Evolutionary conservation across 2,113 vertebrate genomes (phyloP).

Genomic region (Pelmatolapia mariae): DNA sequence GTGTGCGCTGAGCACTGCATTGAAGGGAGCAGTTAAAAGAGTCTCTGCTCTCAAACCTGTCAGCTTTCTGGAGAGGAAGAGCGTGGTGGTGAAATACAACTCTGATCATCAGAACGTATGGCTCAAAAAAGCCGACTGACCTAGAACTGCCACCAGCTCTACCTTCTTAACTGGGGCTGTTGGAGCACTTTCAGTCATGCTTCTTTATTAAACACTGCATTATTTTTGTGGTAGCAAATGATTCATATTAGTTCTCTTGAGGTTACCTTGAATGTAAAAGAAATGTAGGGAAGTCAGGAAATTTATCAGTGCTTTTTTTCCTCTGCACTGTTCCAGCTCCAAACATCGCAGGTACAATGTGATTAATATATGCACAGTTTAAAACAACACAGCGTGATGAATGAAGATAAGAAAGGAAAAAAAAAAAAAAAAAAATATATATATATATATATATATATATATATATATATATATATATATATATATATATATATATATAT

Average conservation of each 20-base stretch:
- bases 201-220: not conserved
- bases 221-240: not conserved
- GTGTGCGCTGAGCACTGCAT: constrained; percentile 32
- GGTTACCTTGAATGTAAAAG: not conserved
- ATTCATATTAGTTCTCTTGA: not conserved
- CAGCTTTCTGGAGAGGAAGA: constrained; percentile 16
- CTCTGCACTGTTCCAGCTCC: not conserved
- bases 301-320: not conserved
- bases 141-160: constrained; percentile 56
- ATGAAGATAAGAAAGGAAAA: not conserved
- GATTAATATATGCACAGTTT: not conserved
- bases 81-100: not conserved
- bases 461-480: too few species aligned
- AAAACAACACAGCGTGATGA: not conserved
- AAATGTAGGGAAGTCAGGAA: not conserved
- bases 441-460: too few species aligned
- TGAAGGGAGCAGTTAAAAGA: constrained; percentile 56
- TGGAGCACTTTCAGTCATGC: not conserved
- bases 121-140: constrained; percentile 45
- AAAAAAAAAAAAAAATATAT: too few species aligned
- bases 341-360: not conserved
- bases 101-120: constrained; percentile 28
- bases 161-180: not conserved
- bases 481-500: too few species aligned
- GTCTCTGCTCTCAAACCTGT: constrained; percentile 43